Conservation (phyloP, 2,888 invertebrate species). For the Metallyticus violacea region DNA sequence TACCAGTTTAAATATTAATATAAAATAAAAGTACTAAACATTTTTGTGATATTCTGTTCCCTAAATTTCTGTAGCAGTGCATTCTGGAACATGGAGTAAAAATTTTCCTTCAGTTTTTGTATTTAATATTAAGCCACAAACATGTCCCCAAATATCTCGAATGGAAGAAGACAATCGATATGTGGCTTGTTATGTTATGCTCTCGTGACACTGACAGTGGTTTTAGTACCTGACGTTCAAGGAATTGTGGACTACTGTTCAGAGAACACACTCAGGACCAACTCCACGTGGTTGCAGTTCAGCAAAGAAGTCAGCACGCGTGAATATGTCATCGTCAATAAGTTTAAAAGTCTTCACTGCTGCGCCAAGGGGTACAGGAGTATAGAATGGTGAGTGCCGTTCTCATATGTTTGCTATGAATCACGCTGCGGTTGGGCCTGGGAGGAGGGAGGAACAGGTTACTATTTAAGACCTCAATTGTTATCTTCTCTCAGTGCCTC, state of each 20-base stretch:
- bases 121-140: too few relatives aligned
- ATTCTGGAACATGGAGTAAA: too few relatives aligned
- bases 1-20: too few relatives aligned
- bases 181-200: background rate
- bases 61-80: too few relatives aligned
- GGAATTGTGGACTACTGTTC: conserved; percentile 58
- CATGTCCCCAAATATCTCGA: background rate
- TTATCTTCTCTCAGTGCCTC: too few relatives aligned
- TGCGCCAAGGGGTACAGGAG: conserved; percentile 74
- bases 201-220: background rate
- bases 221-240: conserved; percentile 24
- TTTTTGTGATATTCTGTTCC: too few relatives aligned
- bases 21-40: too few relatives aligned
- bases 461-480: too few relatives aligned
- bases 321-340: conserved; percentile 66
- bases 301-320: conserved; percentile 67
- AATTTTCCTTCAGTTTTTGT: too few relatives aligned
- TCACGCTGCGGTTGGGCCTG: background rate
- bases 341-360: conserved; percentile 74
- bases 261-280: conserved; percentile 55
- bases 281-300: conserved; percentile 59
- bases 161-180: background rate
- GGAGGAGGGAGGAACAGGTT: too few relatives aligned
- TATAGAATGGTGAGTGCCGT: conserved; percentile 69
- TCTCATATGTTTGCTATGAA: background rate